Conservation (phyloP, 2,797 vertebrate genomes). For the Malacoctenus gilli region DNA sequence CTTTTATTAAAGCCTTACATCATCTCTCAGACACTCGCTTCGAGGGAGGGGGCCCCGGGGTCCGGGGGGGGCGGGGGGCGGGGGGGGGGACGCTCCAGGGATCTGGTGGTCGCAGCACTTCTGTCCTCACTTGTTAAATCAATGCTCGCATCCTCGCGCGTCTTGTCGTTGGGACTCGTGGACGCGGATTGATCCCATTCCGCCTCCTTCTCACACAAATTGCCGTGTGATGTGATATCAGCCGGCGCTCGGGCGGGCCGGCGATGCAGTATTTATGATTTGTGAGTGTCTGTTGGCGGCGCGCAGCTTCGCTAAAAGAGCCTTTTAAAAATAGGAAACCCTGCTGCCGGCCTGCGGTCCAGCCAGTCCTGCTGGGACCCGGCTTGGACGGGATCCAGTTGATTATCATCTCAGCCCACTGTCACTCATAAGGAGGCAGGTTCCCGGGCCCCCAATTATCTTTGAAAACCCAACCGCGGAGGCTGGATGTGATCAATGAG, state of each 20-base stretch:
- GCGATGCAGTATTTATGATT: constrained; percentile 42
- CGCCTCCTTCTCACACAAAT: not conserved
- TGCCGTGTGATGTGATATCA: constrained; percentile 7
- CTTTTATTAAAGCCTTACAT: constrained; percentile 86
- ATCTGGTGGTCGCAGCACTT: constrained; percentile 10
- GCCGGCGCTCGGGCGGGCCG: constrained; percentile 1
- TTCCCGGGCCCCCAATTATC: constrained; percentile 89
- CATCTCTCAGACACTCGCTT: constrained; percentile 78
- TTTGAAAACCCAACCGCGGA: constrained; percentile 87
- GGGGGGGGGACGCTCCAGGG: constrained; percentile 34
- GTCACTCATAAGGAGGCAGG: constrained; percentile 79
- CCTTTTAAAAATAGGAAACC: constrained; percentile 61
- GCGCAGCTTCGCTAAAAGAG: constrained; percentile 50
- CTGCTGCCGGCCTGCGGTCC: constrained; percentile 60
- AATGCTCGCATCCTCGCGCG: constrained; percentile 1
- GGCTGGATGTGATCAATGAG: constrained; percentile 93
- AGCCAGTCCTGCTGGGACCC: constrained; percentile 65
- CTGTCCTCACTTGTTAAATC: constrained; percentile 26
- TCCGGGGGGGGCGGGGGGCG: constrained; percentile 37
- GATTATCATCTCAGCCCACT: constrained; percentile 78
- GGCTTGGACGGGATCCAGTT: constrained; percentile 73
- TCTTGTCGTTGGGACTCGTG: not conserved
- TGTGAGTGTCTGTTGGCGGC: constrained; percentile 42
- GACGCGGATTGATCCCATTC: not conserved
- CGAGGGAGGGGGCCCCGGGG: constrained; percentile 47